These are phyloP conservation scores for Chaetorhynchus papuensis DNA, from an alignment of 2,113 vertebrate species.

Conservation along the genomic window DNA sequence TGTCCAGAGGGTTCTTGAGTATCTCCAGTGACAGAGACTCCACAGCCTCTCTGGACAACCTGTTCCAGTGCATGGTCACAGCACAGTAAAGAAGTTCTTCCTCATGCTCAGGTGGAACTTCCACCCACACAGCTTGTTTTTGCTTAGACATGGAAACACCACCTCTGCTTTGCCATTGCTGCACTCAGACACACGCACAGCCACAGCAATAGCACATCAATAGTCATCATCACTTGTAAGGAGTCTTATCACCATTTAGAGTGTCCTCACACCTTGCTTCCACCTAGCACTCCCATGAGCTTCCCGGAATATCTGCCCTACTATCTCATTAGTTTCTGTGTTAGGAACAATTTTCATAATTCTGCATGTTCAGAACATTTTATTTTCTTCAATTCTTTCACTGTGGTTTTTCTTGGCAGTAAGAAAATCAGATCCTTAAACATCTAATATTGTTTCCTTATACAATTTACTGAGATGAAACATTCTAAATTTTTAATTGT, in stretches of 20 bases:
- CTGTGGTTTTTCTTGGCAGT: neutral
- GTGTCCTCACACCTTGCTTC: neutral
- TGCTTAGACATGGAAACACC: neutral
- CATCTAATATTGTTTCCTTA: neutral
- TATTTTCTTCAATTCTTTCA: neutral
- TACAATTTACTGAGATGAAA: neutral
- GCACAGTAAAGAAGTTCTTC: neutral
- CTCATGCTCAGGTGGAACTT: neutral
- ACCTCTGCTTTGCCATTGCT: neutral
- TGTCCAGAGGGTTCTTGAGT: accelerated
- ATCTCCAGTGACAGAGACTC: neutral
- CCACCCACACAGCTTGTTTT: neutral
- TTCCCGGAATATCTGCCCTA: neutral
- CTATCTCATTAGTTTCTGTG: neutral
- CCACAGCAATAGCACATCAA: neutral
- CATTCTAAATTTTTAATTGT: neutral
- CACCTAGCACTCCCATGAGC: neutral
- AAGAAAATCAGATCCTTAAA: neutral
- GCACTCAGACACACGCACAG: neutral
- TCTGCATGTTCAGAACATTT: neutral
- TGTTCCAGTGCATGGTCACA: neutral
- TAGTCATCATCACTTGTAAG: neutral
- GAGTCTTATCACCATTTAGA: neutral
- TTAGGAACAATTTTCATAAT: neutral
- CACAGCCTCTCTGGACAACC: neutral